Evolutionary conservation across 2,113 vertebrate species (phyloP).

Genomic region (Empidonax traillii): DNA sequence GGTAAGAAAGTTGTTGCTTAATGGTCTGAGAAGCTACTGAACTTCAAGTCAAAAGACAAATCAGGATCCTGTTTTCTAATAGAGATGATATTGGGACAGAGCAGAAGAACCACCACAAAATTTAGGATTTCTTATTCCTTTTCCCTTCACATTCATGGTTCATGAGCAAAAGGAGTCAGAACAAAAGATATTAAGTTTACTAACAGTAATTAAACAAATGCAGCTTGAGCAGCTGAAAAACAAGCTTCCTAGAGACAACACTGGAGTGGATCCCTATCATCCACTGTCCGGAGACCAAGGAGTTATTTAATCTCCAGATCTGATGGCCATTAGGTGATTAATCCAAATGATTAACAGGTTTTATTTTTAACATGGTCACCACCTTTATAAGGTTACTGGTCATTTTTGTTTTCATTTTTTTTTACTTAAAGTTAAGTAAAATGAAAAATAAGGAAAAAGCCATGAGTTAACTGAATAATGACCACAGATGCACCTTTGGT

Average conservation of each 20-base stretch:
- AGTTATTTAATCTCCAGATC: not conserved
- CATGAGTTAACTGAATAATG: not conserved
- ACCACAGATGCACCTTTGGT: rapidly evolving
- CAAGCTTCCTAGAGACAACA: not conserved
- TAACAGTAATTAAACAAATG: not conserved
- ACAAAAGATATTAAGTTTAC: not conserved
- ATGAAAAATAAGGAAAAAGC: not conserved
- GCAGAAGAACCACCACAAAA: not conserved
- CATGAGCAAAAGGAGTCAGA: not conserved
- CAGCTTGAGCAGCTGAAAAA: not conserved
- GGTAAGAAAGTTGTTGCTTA: not conserved
- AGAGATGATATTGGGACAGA: not conserved
- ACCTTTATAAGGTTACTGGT: rapidly evolving
- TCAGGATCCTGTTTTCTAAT: not conserved
- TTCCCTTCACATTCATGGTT: not conserved
- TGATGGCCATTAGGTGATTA: not conserved
- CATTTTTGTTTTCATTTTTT: not conserved
- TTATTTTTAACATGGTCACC: not conserved
- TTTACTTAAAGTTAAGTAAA: not conserved
- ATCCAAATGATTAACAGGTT: not conserved
- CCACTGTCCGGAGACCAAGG: not conserved
- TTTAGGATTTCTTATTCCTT: not conserved
- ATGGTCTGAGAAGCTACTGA: not conserved
- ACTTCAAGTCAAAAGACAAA: not conserved
- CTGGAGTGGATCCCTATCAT: not conserved